Base-by-base conservation (phyloP, 2,797 vertebrate genomes). In the Gallinago nigripennis region DNA sequence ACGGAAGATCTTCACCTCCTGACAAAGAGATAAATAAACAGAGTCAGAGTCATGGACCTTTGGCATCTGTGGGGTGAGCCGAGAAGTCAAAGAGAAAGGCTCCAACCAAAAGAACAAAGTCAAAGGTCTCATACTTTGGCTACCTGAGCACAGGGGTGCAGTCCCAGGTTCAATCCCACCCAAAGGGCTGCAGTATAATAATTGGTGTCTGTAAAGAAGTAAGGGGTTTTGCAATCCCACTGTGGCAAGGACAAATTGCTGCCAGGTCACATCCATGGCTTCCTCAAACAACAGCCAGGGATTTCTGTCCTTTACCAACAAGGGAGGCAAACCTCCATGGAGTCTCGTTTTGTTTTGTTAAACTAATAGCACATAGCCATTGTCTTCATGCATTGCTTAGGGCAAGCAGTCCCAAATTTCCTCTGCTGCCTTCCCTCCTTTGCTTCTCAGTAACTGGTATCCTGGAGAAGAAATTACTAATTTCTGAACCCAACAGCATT, bases 1-100 rank as follows among this genome's bases (percentile, higher is more conserved):
- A 71, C 99, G 98, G 97, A 99, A 99, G 96, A 99, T 99, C 98
- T 99, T 99, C 97, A 99, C 99, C 96, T 99, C 98, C 99, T 99
- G 97, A 20, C 11, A 83, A 39, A 69, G 63, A 72, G 64, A 77
- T 3, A n/a, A 66, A 43, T 0, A 48, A 37, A 50, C 3, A 50
- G 39, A 50, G 54, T 39, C 3, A 50, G 39, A 46, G 54, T 39
- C 72, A 53, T 3, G 8, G 18, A 16, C 15, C 19, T 73, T 30
- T 21, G 30, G 20, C 16, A 8, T 35, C 30, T 1, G n/a, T 0
- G 5, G 30, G 51, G 46, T 23, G 66, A 82, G 53, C 27, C 0
- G 1, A 68, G 68, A 35, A 41, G 64, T 68, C 57, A 73, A 66
- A 63, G 68, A 35, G 60, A 45, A 82, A 82, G 35, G 64, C 28